Percentiles rank a stretch among this genome's conserved stretches.
Evolutionary conservation across 2,797 vertebrate species (phyloP).

Genomic region (Spinibarbus caldwelli): DNA sequence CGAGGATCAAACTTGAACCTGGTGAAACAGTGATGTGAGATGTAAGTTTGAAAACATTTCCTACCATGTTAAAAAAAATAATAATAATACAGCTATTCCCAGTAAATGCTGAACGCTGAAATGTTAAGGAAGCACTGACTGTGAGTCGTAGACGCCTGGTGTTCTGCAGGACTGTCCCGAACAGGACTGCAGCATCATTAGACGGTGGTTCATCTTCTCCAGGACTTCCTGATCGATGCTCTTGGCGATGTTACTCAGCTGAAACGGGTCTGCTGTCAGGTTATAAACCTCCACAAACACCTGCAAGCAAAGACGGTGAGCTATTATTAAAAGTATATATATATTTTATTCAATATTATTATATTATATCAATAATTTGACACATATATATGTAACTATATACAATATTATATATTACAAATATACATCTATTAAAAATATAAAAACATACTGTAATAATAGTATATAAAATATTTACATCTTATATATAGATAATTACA

Average conservation of each 20-base stretch:
- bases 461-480: too few species aligned
- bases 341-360: too few species aligned
- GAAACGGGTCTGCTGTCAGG: constrained; percentile 91
- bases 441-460: too few species aligned
- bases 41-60: neutral
- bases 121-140: constrained; percentile 71
- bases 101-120: neutral
- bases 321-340: too few species aligned
- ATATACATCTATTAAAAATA: too few species aligned
- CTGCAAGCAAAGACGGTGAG: constrained; percentile 64
- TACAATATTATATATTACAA: too few species aligned
- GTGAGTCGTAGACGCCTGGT: constrained; percentile 86
- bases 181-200: constrained; percentile 99
- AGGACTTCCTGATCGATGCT: constrained; percentile 94
- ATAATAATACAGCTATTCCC: neutral
- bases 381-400: too few species aligned
- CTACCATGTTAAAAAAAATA: too few species aligned
- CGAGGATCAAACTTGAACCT: constrained; percentile 91
- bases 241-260: constrained; percentile 94
- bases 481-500: too few species aligned
- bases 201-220: constrained; percentile 96
- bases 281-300: constrained; percentile 98
- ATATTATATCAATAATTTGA: too few species aligned
- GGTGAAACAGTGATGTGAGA: neutral
- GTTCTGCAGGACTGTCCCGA: constrained; percentile 87